Percentiles rank a stretch among this genome's conserved stretches.
Conservation (phyloP, 2,797 vertebrate genomes). For the Muscicapa striata region DNA sequence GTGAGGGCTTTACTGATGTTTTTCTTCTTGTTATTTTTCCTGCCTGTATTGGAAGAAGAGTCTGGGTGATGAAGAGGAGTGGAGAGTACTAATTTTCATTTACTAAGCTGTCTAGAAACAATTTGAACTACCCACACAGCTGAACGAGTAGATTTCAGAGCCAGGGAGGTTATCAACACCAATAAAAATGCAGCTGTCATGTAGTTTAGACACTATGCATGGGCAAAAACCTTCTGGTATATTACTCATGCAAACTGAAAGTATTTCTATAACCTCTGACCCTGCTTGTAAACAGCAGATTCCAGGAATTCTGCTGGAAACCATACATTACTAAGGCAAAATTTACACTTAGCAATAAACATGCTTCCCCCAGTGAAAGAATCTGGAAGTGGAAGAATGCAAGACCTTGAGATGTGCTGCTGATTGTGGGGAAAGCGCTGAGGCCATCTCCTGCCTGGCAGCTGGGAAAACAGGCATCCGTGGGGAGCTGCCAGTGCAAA, state of each 20-base stretch:
- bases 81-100: constrained; percentile 26
- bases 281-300: constrained; percentile 63
- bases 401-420: constrained; percentile 58
- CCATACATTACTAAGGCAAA: constrained; percentile 44
- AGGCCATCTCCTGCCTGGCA: not conserved
- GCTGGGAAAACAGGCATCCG: constrained; percentile 23
- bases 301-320: constrained; percentile 71
- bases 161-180: constrained; percentile 5
- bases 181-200: constrained; percentile 23
- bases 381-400: constrained; percentile 53
- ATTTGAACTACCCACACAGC: not conserved
- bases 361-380: constrained; percentile 28
- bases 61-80: not conserved
- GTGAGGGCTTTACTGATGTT: not conserved
- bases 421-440: constrained; percentile 5
- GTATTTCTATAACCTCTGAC: constrained; percentile 55
- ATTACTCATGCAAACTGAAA: constrained; percentile 42
- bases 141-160: constrained; percentile 14
- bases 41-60: not conserved
- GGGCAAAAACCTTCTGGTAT: not conserved
- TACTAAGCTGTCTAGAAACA: constrained; percentile 22
- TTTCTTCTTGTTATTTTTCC: not conserved
- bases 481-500: not conserved
- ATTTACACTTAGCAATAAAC: constrained; percentile 35
- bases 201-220: not conserved